These are phyloP conservation scores for Lycia hirtaria DNA, from an alignment of 2,888 invertebrate genomes.

Conservation along the genomic window DNA sequence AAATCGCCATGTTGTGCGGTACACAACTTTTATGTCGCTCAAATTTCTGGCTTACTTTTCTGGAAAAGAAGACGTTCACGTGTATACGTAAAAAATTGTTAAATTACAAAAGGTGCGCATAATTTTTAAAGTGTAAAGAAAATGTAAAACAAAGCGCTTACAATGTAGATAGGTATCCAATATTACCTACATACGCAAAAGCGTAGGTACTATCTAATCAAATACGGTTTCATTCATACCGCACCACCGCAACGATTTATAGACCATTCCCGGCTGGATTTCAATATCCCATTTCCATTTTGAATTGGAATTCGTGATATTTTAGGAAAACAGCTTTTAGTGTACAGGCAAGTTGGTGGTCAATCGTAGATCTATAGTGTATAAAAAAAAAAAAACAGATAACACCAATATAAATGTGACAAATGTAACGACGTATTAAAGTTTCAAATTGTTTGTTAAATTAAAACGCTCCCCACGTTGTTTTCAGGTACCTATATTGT, in stretches of 20 bases:
- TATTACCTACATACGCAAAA: background rate
- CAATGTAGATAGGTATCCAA: too few relatives aligned
- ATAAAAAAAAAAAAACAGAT: too few relatives aligned
- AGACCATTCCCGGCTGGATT: slow-evolving; percentile 41
- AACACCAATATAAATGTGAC: too few relatives aligned
- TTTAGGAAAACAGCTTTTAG: background rate
- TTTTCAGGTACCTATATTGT: background rate
- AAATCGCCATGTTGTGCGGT: too few relatives aligned
- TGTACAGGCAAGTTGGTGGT: slow-evolving; percentile 3
- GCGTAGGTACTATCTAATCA: slow-evolving; percentile 47
- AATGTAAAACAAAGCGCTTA: background rate
- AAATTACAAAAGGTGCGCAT: too few relatives aligned
- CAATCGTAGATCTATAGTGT: too few relatives aligned
- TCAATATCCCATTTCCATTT: slow-evolving; percentile 43
- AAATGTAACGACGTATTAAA: slow-evolving; percentile 15
- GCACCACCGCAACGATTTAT: slow-evolving; percentile 46
- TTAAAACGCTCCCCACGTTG: background rate
- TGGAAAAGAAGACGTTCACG: too few relatives aligned
- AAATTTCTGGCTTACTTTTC: too few relatives aligned
- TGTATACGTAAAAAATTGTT: too few relatives aligned
- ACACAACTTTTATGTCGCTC: too few relatives aligned
- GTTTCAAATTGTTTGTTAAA: slow-evolving; percentile 15
- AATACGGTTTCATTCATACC: slow-evolving; percentile 43
- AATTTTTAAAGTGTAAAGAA: background rate
- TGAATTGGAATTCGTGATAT: slow-evolving; percentile 14